Conservation (phyloP, 2,797 vertebrate genomes). For the Cetoscarus ocellatus region DNA sequence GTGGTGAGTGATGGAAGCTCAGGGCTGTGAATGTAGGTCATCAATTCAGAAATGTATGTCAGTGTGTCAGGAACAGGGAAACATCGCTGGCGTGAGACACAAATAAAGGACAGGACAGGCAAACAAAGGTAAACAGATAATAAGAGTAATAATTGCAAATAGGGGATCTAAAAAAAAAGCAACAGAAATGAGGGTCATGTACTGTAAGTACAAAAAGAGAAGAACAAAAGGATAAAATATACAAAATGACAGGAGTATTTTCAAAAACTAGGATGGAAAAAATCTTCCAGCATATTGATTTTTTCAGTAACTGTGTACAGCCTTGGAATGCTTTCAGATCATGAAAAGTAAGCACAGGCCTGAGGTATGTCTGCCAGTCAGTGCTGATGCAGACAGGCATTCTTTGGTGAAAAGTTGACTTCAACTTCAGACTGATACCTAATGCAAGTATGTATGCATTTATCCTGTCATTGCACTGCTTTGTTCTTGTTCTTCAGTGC, state of each 20-base stretch:
- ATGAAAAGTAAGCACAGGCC: not conserved
- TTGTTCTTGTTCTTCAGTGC: too few relatives aligned
- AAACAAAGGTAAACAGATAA: conserved; percentile 17
- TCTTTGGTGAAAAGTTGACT: too few relatives aligned
- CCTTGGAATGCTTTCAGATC: conserved; percentile 2
- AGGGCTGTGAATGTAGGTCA: conserved; percentile 77
- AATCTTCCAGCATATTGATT: conserved; percentile 4
- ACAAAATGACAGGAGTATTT: not conserved
- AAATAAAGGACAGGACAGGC: conserved; percentile 3
- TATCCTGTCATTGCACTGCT: too few relatives aligned
- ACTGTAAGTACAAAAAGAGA: not conserved
- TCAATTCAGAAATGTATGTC: conserved; percentile 78
- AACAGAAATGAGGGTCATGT: not conserved
- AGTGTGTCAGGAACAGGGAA: conserved; percentile 65
- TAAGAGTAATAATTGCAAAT: conserved; percentile 17
- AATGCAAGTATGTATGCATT: too few relatives aligned
- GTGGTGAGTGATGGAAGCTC: conserved; percentile 36
- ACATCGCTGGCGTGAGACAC: conserved; percentile 17
- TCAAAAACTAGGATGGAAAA: not conserved
- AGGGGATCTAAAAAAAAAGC: not conserved
- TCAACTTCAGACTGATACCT: too few relatives aligned
- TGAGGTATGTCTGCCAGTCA: not conserved
- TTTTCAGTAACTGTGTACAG: conserved; percentile 24
- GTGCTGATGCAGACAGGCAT: not conserved
- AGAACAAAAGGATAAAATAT: not conserved